phyloP scores from a whole-genome alignment of 2,888 invertebrate species.

The Amphimallon solstitiale region DNA sequence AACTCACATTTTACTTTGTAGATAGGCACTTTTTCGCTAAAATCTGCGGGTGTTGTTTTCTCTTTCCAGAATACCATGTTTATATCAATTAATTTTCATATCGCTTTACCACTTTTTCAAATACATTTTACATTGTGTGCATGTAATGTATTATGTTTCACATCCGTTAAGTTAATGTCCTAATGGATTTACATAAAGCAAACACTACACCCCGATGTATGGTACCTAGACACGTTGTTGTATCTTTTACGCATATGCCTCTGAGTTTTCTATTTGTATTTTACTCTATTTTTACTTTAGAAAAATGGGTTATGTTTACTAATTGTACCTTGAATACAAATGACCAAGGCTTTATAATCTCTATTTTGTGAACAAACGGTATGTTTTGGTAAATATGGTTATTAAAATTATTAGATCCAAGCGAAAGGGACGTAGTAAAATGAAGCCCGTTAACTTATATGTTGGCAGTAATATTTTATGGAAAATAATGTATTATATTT shows the following conservation, averaged over 20 bases:
- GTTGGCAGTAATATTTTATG: no score
- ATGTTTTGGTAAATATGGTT: no score
- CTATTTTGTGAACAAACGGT: no score
- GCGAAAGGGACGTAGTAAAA: no score
- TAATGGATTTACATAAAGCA: conserved; percentile 57
- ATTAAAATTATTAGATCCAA: no score
- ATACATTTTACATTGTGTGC: conserved; percentile 33
- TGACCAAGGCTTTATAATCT: no score
- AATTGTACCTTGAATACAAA: conserved; percentile 1
- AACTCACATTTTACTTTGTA: no score
- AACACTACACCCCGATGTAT: conserved; percentile 42
- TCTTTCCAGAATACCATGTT: background rate
- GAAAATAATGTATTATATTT: no score
- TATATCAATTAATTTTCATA: conserved; percentile 30
- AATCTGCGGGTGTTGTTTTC: no score
- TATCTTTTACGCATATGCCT: background rate
- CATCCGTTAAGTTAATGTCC: conserved; percentile 54
- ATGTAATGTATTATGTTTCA: conserved; percentile 44
- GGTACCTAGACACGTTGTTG: background rate
- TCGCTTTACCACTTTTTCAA: conserved; percentile 33
- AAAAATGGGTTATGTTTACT: conserved; percentile 31
- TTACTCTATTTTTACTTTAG: conserved; percentile 11
- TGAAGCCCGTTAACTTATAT: no score
- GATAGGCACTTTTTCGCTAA: no score
- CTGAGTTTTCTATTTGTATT: conserved; percentile 18